Base-by-base conservation (phyloP, 1,140 invertebrate species). In the Scaptodrosophila lebanonensis region DNA sequence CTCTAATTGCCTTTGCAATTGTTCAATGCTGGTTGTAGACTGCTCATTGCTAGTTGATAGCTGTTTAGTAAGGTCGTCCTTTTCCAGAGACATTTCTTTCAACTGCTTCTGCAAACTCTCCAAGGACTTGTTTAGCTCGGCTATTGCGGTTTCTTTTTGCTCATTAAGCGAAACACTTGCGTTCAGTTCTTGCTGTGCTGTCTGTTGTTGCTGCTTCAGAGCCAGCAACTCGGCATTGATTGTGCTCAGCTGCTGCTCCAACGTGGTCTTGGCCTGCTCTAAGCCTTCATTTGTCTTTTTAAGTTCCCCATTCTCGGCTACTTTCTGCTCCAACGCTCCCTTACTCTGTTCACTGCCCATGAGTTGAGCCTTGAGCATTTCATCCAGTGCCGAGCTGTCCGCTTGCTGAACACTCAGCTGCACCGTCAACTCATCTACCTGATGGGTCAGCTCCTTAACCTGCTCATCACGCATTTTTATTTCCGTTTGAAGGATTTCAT, bases 111-210 rank as follows among this genome's bases (percentile, higher is more conserved):
- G 32, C 35, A 15, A 2, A 29, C 32, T 25, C 15, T 38, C 18
- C 6, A 62, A n/a, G 3, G 35, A 17, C 18, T 22, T n/a, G 7
- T 29, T 25, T 33, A 43, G 20, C 7, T 20, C 32, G 11, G 18
- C 43, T n/a, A 12, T n/a, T 40, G 38, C 18, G 95, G 89, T 97
- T 95, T 20, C 93, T 90, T 84, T 95, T 25, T 25, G 22, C 3
- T 25, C 8, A 25, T 25, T 25, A 25, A 25, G 3, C 22, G 3
- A 3, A 25, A 4, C 8, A 8, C 22, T 25, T 25, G 22, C 95
- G 66, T 93, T 91, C 72, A 90, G 91, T 68, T 95, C 93, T 64
- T 95, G 94, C 65, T 97, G 95, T 40, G 96, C 72, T 66, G 93
- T 91, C 20, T 89, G 87, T 25, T 87, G 75, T 2, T 96, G 22